phyloP scores from a whole-genome alignment of 2,113 vertebrate species.

The Pogonocichla stellata region DNA sequence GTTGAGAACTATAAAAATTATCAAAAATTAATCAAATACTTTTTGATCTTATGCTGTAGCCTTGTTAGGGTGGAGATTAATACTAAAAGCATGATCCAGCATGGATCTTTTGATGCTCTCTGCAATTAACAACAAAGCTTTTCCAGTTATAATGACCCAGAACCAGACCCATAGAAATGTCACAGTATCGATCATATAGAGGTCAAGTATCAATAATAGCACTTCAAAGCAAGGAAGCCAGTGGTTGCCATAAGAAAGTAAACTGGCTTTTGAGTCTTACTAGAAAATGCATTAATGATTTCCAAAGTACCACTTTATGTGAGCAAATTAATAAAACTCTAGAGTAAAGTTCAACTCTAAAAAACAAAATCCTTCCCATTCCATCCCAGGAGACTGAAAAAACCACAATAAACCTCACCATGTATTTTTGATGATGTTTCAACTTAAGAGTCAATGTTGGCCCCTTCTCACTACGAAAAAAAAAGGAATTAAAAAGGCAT shows the following conservation, averaged over 20 bases:
- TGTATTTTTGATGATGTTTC: background rate
- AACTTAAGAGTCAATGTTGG: background rate
- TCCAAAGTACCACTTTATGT: background rate
- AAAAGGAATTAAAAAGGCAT: background rate
- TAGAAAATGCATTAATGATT: background rate
- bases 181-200: rapidly evolving
- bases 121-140: background rate
- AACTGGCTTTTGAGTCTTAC: background rate
- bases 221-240: background rate
- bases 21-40: constrained; percentile 9
- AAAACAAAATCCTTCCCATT: background rate
- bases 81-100: background rate
- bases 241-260: background rate
- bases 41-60: constrained; percentile 26
- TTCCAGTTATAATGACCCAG: background rate
- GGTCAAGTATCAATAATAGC: background rate
- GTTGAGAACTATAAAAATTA: constrained; percentile 23
- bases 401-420: rapidly evolving
- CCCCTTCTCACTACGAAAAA: background rate
- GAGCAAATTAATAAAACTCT: background rate
- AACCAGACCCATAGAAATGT: background rate
- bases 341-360: background rate
- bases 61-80: background rate
- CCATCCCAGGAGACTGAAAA: background rate
- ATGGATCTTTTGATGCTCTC: background rate